phyloP scores from a whole-genome alignment of 2,797 vertebrate genomes.

The Tragelaphus eurycerus region DNA sequence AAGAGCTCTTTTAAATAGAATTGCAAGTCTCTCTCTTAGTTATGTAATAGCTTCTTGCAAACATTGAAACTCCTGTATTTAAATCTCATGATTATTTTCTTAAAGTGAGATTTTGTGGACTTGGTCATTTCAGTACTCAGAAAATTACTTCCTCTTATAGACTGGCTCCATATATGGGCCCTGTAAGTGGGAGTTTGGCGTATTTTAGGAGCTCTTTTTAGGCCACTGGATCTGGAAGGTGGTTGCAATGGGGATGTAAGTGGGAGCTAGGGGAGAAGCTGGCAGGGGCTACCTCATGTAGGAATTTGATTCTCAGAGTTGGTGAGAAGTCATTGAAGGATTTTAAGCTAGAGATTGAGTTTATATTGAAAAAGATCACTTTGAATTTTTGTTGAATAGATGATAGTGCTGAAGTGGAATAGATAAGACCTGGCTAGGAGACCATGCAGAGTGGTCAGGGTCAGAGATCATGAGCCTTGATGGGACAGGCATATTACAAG shows the following conservation, averaged over 20 bases:
- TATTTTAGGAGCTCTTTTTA: background rate
- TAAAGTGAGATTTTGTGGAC: background rate
- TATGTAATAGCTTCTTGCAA: background rate
- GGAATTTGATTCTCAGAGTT: slow-evolving; percentile 25
- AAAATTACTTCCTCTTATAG: background rate
- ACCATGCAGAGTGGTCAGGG: background rate
- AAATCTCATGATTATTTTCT: background rate
- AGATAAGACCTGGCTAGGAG: background rate
- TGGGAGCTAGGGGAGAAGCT: background rate
- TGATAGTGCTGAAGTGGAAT: background rate
- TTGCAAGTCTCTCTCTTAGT: background rate
- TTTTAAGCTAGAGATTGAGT: slow-evolving; percentile 29
- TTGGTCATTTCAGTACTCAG: slow-evolving; percentile 15
- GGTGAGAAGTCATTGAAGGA: background rate
- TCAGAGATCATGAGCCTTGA: background rate
- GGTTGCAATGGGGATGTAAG: background rate
- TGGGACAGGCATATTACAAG: background rate
- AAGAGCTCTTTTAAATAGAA: slow-evolving; percentile 27
- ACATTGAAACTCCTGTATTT: slow-evolving; percentile 3
- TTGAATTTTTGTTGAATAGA: background rate
- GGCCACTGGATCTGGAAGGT: background rate
- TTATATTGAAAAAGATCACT: slow-evolving; percentile 10
- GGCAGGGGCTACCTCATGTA: background rate
- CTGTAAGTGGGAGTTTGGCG: background rate
- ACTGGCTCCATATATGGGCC: background rate